A percentile compares a stretch with the other conserved stretches of the same genome.
These are phyloP conservation scores for Scrobipalpa atriplicella DNA, from an alignment of 2,888 invertebrate species.

Conservation along the genomic window DNA sequence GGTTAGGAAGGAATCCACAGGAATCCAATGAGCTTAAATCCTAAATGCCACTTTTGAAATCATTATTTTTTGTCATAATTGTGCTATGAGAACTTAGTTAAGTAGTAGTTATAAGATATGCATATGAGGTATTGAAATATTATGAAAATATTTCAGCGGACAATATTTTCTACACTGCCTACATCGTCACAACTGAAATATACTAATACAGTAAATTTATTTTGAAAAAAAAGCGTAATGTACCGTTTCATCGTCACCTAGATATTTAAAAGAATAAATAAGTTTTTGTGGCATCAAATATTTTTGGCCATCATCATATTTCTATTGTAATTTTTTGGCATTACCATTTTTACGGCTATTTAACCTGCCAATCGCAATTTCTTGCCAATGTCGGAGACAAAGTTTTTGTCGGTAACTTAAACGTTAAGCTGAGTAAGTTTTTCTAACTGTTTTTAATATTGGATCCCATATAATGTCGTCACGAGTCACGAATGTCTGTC, in stretches of 20 bases:
- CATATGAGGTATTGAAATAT: not conserved
- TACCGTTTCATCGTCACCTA: conserved; percentile 16
- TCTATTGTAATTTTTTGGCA: not conserved
- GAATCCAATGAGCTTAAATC: too few species aligned
- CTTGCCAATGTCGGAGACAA: not conserved
- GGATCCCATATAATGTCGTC: too few species aligned
- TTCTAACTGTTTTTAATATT: not conserved
- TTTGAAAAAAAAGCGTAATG: not conserved
- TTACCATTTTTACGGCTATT: conserved; percentile 5
- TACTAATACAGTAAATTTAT: not conserved
- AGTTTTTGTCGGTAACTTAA: not conserved
- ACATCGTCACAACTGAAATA: too few species aligned
- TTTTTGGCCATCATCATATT: not conserved
- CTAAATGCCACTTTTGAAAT: too few species aligned
- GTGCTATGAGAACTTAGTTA: too few species aligned
- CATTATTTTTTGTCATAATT: too few species aligned
- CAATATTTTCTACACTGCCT: too few species aligned
- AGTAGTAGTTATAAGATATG: too few species aligned
- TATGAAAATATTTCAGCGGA: not conserved
- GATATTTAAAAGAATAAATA: conserved; percentile 6
- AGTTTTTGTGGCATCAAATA: not conserved
- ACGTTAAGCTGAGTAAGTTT: not conserved
- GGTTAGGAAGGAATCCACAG: too few species aligned
- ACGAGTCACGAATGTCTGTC: too few species aligned
- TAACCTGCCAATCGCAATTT: not conserved